Conservation (phyloP, 2,797 vertebrate species). For the Chiloscyllium punctatum region DNA sequence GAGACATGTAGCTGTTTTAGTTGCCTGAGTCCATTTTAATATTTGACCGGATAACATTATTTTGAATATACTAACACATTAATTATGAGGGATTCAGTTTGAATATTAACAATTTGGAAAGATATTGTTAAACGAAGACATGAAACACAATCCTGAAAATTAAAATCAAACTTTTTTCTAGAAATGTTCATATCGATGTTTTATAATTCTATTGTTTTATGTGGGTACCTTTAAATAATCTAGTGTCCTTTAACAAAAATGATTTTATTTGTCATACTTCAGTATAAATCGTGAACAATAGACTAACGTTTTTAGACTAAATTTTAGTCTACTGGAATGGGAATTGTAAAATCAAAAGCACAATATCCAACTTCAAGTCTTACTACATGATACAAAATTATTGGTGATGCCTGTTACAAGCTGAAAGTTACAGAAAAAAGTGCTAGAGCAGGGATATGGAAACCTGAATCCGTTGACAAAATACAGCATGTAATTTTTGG, state of each 20-base stretch:
- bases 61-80: not conserved
- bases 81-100: too few relatives aligned
- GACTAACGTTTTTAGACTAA: too few relatives aligned
- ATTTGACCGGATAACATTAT: not conserved
- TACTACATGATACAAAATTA: not conserved
- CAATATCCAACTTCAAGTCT: not conserved
- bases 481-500: not conserved
- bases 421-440: not conserved
- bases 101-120: not conserved
- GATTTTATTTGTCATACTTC: not conserved
- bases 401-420: not conserved
- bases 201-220: not conserved
- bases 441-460: not conserved
- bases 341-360: not conserved
- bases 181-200: not conserved
- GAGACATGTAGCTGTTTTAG: not conserved
- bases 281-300: not conserved
- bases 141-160: not conserved
- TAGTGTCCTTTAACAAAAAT: not conserved
- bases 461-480: not conserved
- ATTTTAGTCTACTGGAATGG: not conserved
- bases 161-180: not conserved
- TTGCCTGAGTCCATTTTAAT: not conserved
- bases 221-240: not conserved
- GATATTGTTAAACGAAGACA: not conserved